Evolutionary conservation across 2,888 invertebrate genomes (phyloP), one percentile per base, ranked within the genome.

Genomic region (Trypoxylon attenuatum): DNA sequence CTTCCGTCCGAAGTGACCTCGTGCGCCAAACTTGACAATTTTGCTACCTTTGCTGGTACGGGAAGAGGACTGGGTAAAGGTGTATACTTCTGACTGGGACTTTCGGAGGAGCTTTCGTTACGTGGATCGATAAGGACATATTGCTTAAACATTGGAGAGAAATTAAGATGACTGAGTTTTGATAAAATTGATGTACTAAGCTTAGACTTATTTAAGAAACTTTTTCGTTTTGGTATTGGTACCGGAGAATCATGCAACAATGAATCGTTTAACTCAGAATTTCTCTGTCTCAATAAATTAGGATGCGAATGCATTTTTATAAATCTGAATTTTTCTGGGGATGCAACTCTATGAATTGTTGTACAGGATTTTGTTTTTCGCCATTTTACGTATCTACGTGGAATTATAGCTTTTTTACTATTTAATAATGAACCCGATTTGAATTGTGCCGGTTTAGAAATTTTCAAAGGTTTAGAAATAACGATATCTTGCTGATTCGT

Each of bases 141-240:
- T 50, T 80, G 80, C 58, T 81, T 82, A 43, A 79, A 78, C 8
- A 75, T 70, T 6, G 81, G 78, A 25, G 81, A 75, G 57, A 83
- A 79, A 47, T 76, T 80, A 5, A 85, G 77, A 18, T 83, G 77
- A 54, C 75, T 74, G 2, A 82, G 52, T 66, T 82, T 82, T 2
- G 82, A 75, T 5, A 84, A 73, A 21, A 80, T 58, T 1, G 77
- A 77, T 29, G 74, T 60, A 19, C 63, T 71, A 10, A 78, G 63
- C 42, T 78, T 78, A 6, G 70, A 64, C 27, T 69, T 67, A 21
- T 57, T 76, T 5, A 70, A 43, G 18, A 74, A 71, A n/a, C 47
- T 63, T 15, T 60, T 72, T 6, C 49, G 54, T 5, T 60, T 75
- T n/a, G 25, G 45, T n/a, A 6, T 15, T 33, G 33, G 27, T 13